Base-by-base conservation (phyloP, 2,888 invertebrate species). In the Ichneumoninae sp. region DNA sequence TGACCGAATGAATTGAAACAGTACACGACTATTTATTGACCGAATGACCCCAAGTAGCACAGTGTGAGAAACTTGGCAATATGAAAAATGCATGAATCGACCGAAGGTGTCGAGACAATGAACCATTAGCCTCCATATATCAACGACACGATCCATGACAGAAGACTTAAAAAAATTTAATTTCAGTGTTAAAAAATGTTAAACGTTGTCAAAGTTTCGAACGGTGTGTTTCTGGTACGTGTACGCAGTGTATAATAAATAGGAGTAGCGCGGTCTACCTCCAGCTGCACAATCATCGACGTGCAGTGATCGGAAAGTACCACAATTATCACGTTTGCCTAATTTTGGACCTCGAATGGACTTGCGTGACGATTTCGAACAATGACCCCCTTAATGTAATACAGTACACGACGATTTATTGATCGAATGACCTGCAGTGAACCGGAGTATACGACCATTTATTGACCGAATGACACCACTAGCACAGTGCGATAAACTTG, bases 221-320 rank as follows among this genome's bases (percentile, higher is more conserved):
- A 44, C 44, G 44, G 22, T 2, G 68, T 22, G 13, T 22, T 26
- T 68, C 44, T 3, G 7, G 65, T 65, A 19, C 40, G 36, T n/a
- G 3, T 6, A 10, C 33, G 33, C n/a, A n/a, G 10, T 19, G 65
- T n/a, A 40, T 2, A 36, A n/a, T 16, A 47, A 10, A 16, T 33
- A 7, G 33, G 57, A 40, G 22, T 57, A 50, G 36, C n/a, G 65
- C 44, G 3, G 10, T 47, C 65, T 62, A 10, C 44, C 26, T 6
- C 19, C 19, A 68, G 71, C 77, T 26, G 69, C 33, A n/a, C 62
- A 33, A 75, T 68, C 30, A 50, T 66, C 44, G 76, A 1, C 54
- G 83, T 80, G 83, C 71, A 22, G 54, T 52, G 80, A 77, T 84
- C 30, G 62, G 72, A 62, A 84, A 84, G 52, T 68, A 40, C 65